Evolutionary conservation across 2,888 invertebrate species (phyloP), one percentile per base, ranked within the genome.

Genomic region (Yponomeuta sedellus): DNA sequence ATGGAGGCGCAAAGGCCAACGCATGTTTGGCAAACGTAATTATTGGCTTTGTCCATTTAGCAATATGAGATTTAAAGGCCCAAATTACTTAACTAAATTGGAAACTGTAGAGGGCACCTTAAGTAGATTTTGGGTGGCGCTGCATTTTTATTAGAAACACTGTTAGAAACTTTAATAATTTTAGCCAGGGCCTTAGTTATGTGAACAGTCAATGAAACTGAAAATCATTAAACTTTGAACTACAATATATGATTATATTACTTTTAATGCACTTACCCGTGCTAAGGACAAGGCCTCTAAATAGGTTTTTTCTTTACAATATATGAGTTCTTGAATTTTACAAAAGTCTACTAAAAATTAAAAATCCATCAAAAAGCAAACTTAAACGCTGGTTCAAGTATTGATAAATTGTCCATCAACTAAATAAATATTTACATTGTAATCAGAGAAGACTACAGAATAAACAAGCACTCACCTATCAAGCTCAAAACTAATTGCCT

Each of bases 31-130:
- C 73, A 88, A 91, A 91, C 85, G 79, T 79, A 89, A 90, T 90
- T 90, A 90, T 85, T 86, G 79, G 75, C 78, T 74, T 73, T 83
- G 84, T 84, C 86, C 88, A 88, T 87, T 86, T 81, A 78, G 84
- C 83, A 86, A 87, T 88, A 90, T 88, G 87, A 89, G 90, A 89
- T 90, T 89, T 88, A 83, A 83, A 78, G 82, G 81, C 81, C 80
- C 82, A 89, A 88, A 34, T 34, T 34, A 34, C 34, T 91, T 91
- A 87, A 90, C 80, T 89, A 85, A 91, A 89, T 89, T 89, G 88
- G 83, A 81, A 83, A 80, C 75, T 74, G 68, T 12, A 66, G 77
- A 79, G 79, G 75, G 72, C 71, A 70, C 69, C 68, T 74, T 75
- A 59, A 22, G 65, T 62, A 62, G 16, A 52, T 52, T 52, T 52